Percentiles rank a stretch among this genome's conserved stretches.
phyloP scores from a whole-genome alignment of 2,888 invertebrate species.

The Chalcis sispes region DNA sequence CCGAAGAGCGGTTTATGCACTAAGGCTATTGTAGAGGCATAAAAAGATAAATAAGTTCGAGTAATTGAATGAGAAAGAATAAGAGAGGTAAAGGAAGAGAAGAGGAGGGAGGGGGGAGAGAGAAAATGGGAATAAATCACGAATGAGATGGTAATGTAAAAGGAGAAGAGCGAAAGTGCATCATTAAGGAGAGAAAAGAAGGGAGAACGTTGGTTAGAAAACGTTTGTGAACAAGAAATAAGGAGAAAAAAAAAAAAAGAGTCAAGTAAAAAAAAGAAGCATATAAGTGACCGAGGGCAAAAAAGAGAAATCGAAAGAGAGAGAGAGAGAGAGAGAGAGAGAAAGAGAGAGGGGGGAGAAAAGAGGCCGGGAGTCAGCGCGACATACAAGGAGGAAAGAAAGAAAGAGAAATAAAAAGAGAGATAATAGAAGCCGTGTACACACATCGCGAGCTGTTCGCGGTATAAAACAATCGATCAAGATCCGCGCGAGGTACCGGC shows the following conservation, averaged over 20 bases:
- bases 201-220: constrained; percentile 29
- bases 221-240: constrained; percentile 34
- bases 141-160: constrained; percentile 54
- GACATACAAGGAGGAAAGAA: constrained; percentile 54
- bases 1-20: background rate
- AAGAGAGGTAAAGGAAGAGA: constrained; percentile 59
- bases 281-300: too few species aligned
- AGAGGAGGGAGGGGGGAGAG: constrained; percentile 55
- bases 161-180: constrained; percentile 53
- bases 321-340: constrained; percentile 35
- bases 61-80: constrained; percentile 61
- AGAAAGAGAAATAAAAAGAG: constrained; percentile 51
- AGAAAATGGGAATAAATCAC: constrained; percentile 55
- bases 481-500: constrained; percentile 74
- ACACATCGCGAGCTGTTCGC: constrained; percentile 62
- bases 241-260: constrained; percentile 2
- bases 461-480: constrained; percentile 76
- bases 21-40: constrained; percentile 41
- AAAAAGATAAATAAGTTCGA: constrained; percentile 53
- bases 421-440: constrained; percentile 49
- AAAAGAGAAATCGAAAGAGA: constrained; percentile 51
- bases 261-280: constrained; percentile 55
- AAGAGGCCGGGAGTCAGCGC: constrained; percentile 4
- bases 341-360: constrained; percentile 48
- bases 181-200: constrained; percentile 53